phyloP scores from a whole-genome alignment of 2,888 invertebrate genomes.

The Bugulina stolonifera region DNA sequence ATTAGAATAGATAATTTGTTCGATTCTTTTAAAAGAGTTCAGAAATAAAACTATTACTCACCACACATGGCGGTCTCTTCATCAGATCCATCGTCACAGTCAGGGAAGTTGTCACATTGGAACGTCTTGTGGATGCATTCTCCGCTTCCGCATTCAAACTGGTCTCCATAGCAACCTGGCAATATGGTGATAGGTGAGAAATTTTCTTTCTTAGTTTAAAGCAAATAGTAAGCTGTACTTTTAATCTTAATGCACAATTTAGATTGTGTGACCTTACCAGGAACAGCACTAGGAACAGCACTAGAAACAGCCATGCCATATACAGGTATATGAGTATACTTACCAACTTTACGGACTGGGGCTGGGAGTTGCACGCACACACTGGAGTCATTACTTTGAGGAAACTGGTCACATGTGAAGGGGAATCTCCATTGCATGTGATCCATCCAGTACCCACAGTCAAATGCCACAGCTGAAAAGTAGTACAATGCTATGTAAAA shows the following conservation, averaged over 20 bases:
- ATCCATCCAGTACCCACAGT: slow-evolving; percentile 25
- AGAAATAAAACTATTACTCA: too few relatives aligned
- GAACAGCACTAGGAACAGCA: too few relatives aligned
- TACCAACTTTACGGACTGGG: neutral
- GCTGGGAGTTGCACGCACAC: neutral
- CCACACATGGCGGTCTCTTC: slow-evolving; percentile 56
- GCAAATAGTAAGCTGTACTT: too few relatives aligned
- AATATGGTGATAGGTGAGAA: too few relatives aligned
- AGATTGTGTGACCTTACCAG: too few relatives aligned
- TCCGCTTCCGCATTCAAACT: slow-evolving; percentile 67
- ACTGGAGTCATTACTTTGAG: neutral
- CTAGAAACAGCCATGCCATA: too few relatives aligned
- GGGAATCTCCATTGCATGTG: slow-evolving; percentile 20
- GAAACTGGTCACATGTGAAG: neutral
- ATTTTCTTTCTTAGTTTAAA: too few relatives aligned
- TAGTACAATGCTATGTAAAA: too few relatives aligned
- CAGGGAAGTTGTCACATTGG: slow-evolving; percentile 72
- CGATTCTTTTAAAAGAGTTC: too few relatives aligned
- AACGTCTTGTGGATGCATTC: slow-evolving; percentile 61
- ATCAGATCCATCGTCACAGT: slow-evolving; percentile 79
- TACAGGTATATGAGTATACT: too few relatives aligned
- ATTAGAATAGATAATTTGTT: too few relatives aligned
- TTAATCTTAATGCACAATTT: too few relatives aligned
- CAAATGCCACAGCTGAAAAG: slow-evolving; percentile 22
- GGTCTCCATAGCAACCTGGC: slow-evolving; percentile 58